Percentiles rank a stretch among this genome's conserved stretches.
phyloP scores from a whole-genome alignment of 2,113 vertebrate species.

The Pseudolaguvia tuberculata region DNA sequence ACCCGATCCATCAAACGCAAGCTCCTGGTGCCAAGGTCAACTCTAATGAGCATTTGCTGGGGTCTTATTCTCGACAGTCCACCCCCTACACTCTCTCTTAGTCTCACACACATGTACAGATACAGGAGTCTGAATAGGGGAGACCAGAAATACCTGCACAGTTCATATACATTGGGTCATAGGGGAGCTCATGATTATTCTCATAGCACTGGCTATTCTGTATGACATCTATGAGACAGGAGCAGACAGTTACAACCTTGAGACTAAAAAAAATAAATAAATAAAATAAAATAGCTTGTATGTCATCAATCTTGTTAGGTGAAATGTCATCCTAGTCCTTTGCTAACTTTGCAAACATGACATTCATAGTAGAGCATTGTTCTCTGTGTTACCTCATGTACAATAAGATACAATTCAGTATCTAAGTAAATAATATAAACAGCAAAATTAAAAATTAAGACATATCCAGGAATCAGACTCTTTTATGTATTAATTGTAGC shows the following conservation, averaged over 20 bases:
- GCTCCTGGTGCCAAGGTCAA: conserved; percentile 88
- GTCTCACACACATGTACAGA: conserved; percentile 36
- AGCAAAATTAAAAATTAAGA: no score
- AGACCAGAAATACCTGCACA: conserved; percentile 45
- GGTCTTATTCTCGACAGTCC: conserved; percentile 72
- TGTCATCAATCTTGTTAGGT: conserved; percentile 2
- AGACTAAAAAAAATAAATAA: not conserved
- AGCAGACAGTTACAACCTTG: conserved; percentile 33
- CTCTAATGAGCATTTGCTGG: conserved; percentile 88
- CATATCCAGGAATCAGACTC: not conserved
- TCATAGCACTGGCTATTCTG: not conserved
- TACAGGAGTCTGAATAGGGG: conserved; percentile 26
- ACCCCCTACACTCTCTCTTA: conserved; percentile 47
- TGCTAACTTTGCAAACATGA: conserved; percentile 8
- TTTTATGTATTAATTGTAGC: not conserved
- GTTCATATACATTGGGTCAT: conserved; percentile 28
- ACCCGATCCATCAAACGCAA: conserved; percentile 91
- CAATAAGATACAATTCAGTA: not conserved
- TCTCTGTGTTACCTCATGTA: not conserved
- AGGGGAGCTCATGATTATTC: conserved; percentile 16
- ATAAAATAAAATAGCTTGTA: not conserved
- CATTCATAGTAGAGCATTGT: no score
- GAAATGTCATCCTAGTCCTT: conserved; percentile 2
- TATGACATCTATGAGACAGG: conserved; percentile 15
- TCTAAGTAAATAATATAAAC: no score